phyloP scores from a whole-genome alignment of 2,113 vertebrate genomes.

The Rafetus swinhoei region DNA sequence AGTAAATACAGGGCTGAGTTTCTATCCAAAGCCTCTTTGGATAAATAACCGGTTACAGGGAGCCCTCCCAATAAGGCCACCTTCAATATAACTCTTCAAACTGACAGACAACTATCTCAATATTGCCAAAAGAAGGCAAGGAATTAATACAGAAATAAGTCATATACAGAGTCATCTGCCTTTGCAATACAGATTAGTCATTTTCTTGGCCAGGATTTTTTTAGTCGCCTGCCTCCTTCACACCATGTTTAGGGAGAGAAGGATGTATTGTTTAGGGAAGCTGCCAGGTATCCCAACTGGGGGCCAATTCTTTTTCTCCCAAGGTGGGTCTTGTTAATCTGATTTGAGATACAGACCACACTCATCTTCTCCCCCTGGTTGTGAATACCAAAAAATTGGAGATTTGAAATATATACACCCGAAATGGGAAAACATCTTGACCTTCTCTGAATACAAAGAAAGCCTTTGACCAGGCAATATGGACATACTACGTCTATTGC shows the following conservation, averaged over 20 bases:
- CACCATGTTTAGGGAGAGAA: background rate
- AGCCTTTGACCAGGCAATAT: accelerated
- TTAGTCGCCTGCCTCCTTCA: background rate
- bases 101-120: background rate
- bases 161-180: conserved; percentile 21
- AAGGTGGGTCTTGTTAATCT: accelerated
- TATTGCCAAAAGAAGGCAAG: conserved; percentile 8
- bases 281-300: background rate
- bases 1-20: background rate
- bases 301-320: background rate
- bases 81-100: conserved; percentile 9
- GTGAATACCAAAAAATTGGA: background rate
- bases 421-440: background rate
- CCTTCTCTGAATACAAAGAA: background rate
- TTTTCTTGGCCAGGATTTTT: too few relatives aligned
- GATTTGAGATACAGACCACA: background rate
- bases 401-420: background rate
- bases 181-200: background rate
- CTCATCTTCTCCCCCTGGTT: background rate
- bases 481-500: background rate
- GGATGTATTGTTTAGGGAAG: background rate
- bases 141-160: background rate
- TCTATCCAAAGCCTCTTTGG: background rate
- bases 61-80: background rate
- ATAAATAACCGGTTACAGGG: background rate